Conservation (phyloP, 2,888 invertebrate genomes). For the Horisme vitalbata region DNA sequence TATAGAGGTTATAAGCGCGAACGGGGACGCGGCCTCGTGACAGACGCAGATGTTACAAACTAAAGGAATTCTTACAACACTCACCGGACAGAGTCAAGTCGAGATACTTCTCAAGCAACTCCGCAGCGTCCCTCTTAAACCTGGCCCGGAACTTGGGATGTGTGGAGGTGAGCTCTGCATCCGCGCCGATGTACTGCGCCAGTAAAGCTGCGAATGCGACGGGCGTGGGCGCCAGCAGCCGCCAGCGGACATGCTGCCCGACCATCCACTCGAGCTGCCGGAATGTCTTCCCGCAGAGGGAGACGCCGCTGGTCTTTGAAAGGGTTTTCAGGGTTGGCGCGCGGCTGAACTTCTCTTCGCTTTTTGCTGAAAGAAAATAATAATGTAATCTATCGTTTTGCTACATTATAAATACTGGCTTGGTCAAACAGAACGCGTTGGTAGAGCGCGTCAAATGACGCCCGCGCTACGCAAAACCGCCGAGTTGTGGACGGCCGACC, state of each 20-base stretch:
- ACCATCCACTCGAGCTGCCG: slow-evolving; percentile 77
- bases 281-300: slow-evolving; percentile 69
- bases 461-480: too few relatives aligned
- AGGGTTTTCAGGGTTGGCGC: slow-evolving; percentile 67
- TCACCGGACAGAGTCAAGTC: slow-evolving; percentile 73
- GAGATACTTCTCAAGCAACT: slow-evolving; percentile 63
- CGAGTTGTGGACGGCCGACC: too few relatives aligned
- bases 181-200: slow-evolving; percentile 66
- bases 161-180: slow-evolving; percentile 62
- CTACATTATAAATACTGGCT: too few relatives aligned
- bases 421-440: too few relatives aligned
- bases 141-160: slow-evolving; percentile 68
- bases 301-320: slow-evolving; percentile 61
- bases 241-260: slow-evolving; percentile 70
- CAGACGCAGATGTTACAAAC: too few relatives aligned
- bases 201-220: slow-evolving; percentile 67
- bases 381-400: too few relatives aligned
- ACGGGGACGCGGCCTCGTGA: too few relatives aligned
- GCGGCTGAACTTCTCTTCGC: slow-evolving; percentile 69
- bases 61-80: slow-evolving; percentile 28
- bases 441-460: too few relatives aligned
- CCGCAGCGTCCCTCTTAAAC: slow-evolving; percentile 66
- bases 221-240: slow-evolving; percentile 67
- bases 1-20: too few relatives aligned
- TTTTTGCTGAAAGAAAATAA: slow-evolving; percentile 56